A percentile compares a stretch with the other conserved stretches of the same genome.
Conservation (phyloP, 2,888 invertebrate species). For the Lasioglossum leucozonium region DNA sequence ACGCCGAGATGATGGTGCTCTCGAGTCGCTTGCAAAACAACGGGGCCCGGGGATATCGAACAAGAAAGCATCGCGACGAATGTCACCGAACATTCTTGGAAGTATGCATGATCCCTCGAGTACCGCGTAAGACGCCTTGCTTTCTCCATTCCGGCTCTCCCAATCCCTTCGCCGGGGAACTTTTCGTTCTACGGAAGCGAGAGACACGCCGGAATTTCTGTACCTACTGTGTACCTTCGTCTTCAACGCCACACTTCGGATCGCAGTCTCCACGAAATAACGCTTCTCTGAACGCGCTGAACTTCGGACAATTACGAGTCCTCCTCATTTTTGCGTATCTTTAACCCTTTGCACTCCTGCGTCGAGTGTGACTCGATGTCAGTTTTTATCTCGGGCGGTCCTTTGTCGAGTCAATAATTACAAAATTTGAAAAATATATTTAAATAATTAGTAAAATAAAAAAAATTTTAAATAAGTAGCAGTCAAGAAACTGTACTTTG, state of each 20-base stretch:
- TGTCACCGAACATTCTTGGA: conserved; percentile 41
- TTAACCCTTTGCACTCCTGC: too few species aligned
- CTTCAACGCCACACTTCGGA: neutral
- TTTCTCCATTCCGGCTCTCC: conserved; percentile 12
- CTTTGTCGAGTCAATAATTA: too few species aligned
- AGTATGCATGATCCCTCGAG: conserved; percentile 52
- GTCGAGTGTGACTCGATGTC: too few species aligned
- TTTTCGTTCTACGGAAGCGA: conserved; percentile 19
- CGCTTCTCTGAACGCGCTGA: neutral
- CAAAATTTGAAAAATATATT: too few species aligned
- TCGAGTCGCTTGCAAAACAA: conserved; percentile 19
- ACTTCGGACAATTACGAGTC: conserved; percentile 6
- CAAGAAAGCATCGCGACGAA: conserved; percentile 38
- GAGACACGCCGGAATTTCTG: conserved; percentile 23
- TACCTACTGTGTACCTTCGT: neutral
- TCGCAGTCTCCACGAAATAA: neutral
- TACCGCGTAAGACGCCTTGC: conserved; percentile 35
- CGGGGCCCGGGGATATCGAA: neutral
- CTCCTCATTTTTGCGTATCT: neutral
- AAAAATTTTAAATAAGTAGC: too few species aligned
- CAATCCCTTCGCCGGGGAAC: conserved; percentile 11
- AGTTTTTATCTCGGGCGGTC: too few species aligned
- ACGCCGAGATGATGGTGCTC: neutral
- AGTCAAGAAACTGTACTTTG: too few species aligned
- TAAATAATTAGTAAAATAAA: too few species aligned